phyloP scores from a whole-genome alignment of 2,113 vertebrate genomes.

The Pygoscelis antarcticus region DNA sequence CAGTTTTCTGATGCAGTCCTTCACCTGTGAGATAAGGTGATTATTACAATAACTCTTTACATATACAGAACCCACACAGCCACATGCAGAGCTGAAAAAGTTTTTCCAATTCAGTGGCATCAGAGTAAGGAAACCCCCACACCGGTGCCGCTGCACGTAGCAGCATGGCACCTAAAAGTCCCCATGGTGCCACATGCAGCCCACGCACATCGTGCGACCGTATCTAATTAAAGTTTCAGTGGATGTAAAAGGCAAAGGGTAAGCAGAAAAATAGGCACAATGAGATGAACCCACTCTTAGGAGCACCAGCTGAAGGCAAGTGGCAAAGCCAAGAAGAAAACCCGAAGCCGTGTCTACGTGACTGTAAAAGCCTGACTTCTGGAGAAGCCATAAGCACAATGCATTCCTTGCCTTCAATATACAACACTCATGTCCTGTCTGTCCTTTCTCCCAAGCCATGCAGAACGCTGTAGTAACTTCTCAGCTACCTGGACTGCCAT shows the following conservation, averaged over 20 bases:
- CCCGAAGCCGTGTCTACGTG: fast-evolving
- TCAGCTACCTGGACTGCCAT: neutral
- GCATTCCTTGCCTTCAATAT: neutral
- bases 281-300: neutral
- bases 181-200: neutral
- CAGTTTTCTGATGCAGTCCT: neutral
- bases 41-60: neutral
- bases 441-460: neutral
- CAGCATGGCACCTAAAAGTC: neutral
- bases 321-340: neutral
- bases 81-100: neutral
- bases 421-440: neutral
- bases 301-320: neutral
- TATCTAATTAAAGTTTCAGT: neutral
- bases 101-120: neutral
- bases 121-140: neutral
- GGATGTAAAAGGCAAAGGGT: neutral
- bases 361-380: neutral
- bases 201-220: fast-evolving
- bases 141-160: neutral
- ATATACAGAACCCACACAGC: neutral
- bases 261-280: neutral
- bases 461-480: neutral
- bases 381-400: neutral
- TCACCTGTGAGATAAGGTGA: neutral